Evolutionary conservation across 1,140 invertebrate genomes (phyloP).

Genomic region (Caenorhabditis brenneri): DNA sequence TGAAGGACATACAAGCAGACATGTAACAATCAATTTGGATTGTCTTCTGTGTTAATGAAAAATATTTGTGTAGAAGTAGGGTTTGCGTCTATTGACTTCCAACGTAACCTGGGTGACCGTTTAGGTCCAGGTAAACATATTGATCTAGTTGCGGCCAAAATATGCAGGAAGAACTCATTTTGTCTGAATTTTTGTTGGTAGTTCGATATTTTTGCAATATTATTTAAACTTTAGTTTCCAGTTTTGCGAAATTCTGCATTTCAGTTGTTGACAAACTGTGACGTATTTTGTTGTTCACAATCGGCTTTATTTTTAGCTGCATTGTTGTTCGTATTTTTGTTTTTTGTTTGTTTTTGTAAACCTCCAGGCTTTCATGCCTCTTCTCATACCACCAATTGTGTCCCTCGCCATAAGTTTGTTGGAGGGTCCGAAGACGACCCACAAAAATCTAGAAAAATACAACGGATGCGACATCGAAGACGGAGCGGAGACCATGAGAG

Average conservation of each 20-base stretch:
- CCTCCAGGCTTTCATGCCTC: background rate
- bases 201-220: too few relatives aligned
- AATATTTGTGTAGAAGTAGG: too few relatives aligned
- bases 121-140: too few relatives aligned
- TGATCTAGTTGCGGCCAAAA: too few relatives aligned
- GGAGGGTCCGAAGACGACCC: background rate
- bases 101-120: too few relatives aligned
- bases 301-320: background rate
- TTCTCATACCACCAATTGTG: background rate
- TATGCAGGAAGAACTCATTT: too few relatives aligned
- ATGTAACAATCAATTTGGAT: too few relatives aligned
- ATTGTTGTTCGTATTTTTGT: background rate
- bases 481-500: background rate
- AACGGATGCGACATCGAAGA: constrained; percentile 31
- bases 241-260: background rate
- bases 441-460: constrained; percentile 10
- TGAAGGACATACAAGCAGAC: too few relatives aligned
- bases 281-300: background rate
- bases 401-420: constrained; percentile 15
- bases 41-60: too few relatives aligned
- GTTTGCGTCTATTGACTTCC: too few relatives aligned
- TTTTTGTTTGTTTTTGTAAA: background rate
- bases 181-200: background rate
- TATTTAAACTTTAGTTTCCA: too few relatives aligned
- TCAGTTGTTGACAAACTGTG: background rate